Evolutionary conservation across 2,797 vertebrate species (phyloP).

Genomic region (Aldrovandia affinis): DNA sequence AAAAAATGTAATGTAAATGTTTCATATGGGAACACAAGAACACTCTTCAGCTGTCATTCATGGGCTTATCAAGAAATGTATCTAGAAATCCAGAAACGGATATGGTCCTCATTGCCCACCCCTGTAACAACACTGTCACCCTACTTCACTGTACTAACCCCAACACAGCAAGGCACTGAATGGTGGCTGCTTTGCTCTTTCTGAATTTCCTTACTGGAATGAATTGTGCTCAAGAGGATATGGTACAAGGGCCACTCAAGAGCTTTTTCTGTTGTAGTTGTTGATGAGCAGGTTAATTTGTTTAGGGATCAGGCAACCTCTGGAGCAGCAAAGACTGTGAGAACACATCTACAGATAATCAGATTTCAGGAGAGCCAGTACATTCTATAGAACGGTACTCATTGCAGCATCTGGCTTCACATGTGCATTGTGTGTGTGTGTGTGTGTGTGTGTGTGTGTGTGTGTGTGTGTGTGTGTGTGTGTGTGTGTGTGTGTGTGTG

Average conservation of each 20-base stretch:
- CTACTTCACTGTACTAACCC: not conserved
- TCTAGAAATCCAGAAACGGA: no score
- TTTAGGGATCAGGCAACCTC: not conserved
- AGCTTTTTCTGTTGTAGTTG: not conserved
- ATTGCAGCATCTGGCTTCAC: not conserved
- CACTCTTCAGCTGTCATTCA: no score
- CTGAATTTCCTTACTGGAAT: not conserved
- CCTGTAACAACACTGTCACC: no score
- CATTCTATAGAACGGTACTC: not conserved
- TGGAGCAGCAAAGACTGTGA: not conserved
- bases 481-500: no score
- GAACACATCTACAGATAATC: not conserved
- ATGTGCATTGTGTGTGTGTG: not conserved
- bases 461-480: conserved; percentile 44
- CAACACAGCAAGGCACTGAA: not conserved
- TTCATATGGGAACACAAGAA: no score
- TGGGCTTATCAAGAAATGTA: no score
- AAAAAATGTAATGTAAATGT: no score
- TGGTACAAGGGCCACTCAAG: not conserved
- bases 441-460: conserved; percentile 24
- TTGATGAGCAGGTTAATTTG: not conserved
- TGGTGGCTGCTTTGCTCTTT: not conserved
- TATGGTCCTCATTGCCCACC: no score
- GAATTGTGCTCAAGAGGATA: not conserved
- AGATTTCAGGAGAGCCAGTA: not conserved